phyloP scores from a whole-genome alignment of 1,140 invertebrate species.

The Drosophila athabasca region DNA sequence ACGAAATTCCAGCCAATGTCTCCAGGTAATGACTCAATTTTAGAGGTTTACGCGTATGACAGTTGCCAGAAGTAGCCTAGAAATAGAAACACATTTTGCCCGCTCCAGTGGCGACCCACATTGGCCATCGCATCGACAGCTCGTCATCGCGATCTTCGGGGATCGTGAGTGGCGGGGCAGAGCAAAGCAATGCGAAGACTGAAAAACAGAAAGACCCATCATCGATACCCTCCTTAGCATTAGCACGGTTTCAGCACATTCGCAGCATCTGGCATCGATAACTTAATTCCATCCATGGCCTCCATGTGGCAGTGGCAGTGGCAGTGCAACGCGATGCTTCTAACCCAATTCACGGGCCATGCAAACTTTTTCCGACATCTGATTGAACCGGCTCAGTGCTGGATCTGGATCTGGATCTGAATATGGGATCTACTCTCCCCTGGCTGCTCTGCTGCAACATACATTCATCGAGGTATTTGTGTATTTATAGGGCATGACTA shows the following conservation, averaged over 20 bases:
- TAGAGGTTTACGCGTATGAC: conserved; percentile 20
- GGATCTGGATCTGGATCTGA: too few species aligned
- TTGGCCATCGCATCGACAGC: conserved; percentile 29
- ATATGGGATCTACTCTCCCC: not conserved
- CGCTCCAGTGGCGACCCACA: conserved; percentile 51
- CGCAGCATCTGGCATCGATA: conserved; percentile 49
- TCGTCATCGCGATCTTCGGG: conserved; percentile 24
- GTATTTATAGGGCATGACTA: conserved; percentile 17
- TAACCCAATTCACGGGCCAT: conserved; percentile 64
- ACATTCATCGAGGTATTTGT: not conserved
- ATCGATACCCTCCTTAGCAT: conserved; percentile 61
- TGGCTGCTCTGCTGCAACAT: not conserved
- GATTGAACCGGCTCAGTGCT: conserved; percentile 11
- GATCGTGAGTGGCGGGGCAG: conserved; percentile 39
- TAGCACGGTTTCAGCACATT: conserved; percentile 39
- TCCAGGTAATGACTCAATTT: not conserved
- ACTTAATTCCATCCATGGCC: conserved; percentile 55
- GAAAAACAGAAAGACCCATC: conserved; percentile 44
- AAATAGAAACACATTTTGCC: conserved; percentile 43
- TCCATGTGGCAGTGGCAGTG: too few species aligned
- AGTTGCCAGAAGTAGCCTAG: conserved; percentile 25
- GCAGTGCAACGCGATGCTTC: conserved; percentile 68
- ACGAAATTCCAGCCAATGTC: not conserved
- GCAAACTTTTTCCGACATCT: conserved; percentile 35
- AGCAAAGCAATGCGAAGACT: conserved; percentile 11